Base-by-base conservation (phyloP, 1,140 invertebrate species). In the Hylyphantes graminicola region DNA sequence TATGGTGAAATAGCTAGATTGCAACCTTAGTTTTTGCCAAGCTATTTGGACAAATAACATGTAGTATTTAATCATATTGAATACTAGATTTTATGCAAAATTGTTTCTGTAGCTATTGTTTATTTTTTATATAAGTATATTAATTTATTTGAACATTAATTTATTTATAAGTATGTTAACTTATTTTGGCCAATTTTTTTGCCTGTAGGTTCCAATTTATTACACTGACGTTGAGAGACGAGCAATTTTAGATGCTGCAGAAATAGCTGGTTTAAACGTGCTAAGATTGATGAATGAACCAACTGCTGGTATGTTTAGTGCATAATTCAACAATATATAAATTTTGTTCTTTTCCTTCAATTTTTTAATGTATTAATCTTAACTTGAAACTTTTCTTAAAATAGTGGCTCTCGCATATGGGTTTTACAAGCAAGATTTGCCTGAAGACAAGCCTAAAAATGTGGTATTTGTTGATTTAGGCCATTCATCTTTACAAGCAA, bases 251-350 rank as follows among this genome's bases (percentile, higher is more conserved):
- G 96, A 98, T 91, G 94, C 98, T 50, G 96, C 97, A 84, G 87
- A 90, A 84, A 91, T 92, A 76, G 90, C 91, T 87, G 96, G 96
- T 13, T 91, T 99, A 9, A 99, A 99, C 91, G 96, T 98, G 21
- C 90, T 99, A 54, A 93, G 96, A 84, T 90, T 99, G 53, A 94
- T 99, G 91, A 99, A 99, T 90, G 98, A 99, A 91, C 97, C 97
- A 17, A 97, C 97, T 15, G 97, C 98, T 7, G 97, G 78, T 88
- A 88, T 72, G 13, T 64, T 19, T 11, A 1, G 4, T 63, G 61
- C 7, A 59, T n/a, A 35, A 35, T 35, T 35, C 5, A 35, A 35
- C 35, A 35, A 35, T 35, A 35, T 35, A 35, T 35, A 35, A 35
- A 35, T 35, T 35, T 35, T 2, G 5, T 35, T 2, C 5, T 35